Percentiles rank a stretch among this genome's conserved stretches.
phyloP scores from a whole-genome alignment of 2,113 vertebrate species.

The Limanda limanda region DNA sequence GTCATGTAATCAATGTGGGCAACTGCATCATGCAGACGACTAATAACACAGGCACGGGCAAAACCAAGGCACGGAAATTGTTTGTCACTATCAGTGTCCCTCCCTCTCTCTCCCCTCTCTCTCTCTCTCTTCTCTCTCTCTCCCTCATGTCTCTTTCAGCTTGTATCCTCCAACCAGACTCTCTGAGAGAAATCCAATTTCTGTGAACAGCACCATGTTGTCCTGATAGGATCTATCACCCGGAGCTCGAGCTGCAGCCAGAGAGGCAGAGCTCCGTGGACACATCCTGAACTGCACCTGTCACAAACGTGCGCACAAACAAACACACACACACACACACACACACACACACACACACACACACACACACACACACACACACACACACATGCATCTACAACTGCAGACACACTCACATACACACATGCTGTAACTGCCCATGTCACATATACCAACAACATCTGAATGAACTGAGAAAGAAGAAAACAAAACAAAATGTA shows the following conservation, averaged over 20 bases:
- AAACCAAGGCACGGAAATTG: slow-evolving; percentile 46
- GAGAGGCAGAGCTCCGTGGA: slow-evolving; percentile 42
- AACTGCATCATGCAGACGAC: slow-evolving; percentile 21
- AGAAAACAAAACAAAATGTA: too few species aligned
- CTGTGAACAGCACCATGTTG: slow-evolving; percentile 72
- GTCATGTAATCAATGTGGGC: background rate
- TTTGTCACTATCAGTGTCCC: slow-evolving; percentile 38
- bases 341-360: background rate
- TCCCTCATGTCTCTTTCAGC: slow-evolving; percentile 29
- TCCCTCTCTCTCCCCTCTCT: slow-evolving; percentile 13
- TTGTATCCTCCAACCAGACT: slow-evolving; percentile 49
- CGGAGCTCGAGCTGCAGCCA: slow-evolving; percentile 61
- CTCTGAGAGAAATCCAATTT: slow-evolving; percentile 79
- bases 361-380: background rate
- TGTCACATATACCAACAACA: background rate
- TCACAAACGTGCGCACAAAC: slow-evolving; percentile 18
- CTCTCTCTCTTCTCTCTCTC: slow-evolving; percentile 8
- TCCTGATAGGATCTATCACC: slow-evolving; percentile 77
- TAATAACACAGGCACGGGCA: slow-evolving; percentile 25
- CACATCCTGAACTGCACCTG: slow-evolving; percentile 41
- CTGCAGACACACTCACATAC: background rate
- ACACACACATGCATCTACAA: background rate
- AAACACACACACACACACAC: background rate
- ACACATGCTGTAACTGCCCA: background rate
- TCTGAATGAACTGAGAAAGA: too few species aligned